A percentile compares a stretch with the other conserved stretches of the same genome.
These are phyloP conservation scores for Patella ulyssiponensis DNA, from an alignment of 2,888 invertebrate genomes.

Conservation along the genomic window DNA sequence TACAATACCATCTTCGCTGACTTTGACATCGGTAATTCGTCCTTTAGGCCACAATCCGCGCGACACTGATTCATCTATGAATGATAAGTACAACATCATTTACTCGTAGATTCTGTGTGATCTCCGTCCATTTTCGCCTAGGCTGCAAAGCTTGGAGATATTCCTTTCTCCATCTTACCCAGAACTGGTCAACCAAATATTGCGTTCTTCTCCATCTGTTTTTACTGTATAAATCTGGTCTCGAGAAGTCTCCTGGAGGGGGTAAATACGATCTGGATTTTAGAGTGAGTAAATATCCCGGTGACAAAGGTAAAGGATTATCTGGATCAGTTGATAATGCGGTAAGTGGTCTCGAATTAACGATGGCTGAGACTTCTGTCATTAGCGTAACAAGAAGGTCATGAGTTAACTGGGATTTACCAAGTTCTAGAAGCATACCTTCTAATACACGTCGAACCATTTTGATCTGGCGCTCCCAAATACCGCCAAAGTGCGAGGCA, in stretches of 20 bases:
- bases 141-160: slow-evolving; percentile 22
- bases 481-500: neutral
- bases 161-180: slow-evolving; percentile 30
- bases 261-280: neutral
- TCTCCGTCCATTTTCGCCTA: slow-evolving; percentile 25
- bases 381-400: neutral
- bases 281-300: slow-evolving; percentile 21
- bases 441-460: neutral
- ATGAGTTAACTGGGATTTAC: neutral
- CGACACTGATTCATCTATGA: slow-evolving; percentile 8
- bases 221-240: slow-evolving; percentile 20
- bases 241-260: neutral
- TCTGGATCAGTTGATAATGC: slow-evolving; percentile 25
- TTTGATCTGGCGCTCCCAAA: neutral
- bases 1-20: slow-evolving; percentile 13
- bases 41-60: slow-evolving; percentile 10
- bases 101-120: slow-evolving; percentile 6
- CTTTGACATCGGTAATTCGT: neutral
- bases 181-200: slow-evolving; percentile 21
- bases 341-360: no score
- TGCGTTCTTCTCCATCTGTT: slow-evolving; percentile 24
- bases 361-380: no score
- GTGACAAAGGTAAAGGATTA: slow-evolving; percentile 16
- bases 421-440: slow-evolving; percentile 4
- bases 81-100: slow-evolving; percentile 16